A percentile compares a stretch with the other conserved stretches of the same genome.
Conservation (phyloP, 2,888 invertebrate species). For the Spisula subtruncata region DNA sequence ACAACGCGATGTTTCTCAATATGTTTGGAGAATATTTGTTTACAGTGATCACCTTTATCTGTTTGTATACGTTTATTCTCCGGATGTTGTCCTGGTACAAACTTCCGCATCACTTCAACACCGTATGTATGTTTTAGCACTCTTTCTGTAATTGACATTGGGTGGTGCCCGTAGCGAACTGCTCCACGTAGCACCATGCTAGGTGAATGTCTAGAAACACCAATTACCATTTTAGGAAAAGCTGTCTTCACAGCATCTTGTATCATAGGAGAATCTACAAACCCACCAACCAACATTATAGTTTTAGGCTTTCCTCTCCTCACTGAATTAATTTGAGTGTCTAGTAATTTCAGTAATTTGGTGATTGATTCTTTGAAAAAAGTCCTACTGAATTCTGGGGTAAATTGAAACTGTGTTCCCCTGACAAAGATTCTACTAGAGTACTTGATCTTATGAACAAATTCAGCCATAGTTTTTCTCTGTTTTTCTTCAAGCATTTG, state of each 20-base stretch:
- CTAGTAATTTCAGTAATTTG: neutral
- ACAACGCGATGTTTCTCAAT: conserved; percentile 39
- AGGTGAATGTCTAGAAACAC: conserved; percentile 7
- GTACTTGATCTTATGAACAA: neutral
- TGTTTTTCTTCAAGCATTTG: conserved; percentile 6
- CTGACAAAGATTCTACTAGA: neutral
- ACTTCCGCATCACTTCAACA: neutral
- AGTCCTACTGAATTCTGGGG: neutral
- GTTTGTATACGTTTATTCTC: neutral
- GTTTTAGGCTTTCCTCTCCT: neutral
- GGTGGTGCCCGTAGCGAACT: conserved; percentile 38
- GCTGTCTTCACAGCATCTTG: conserved; percentile 34
- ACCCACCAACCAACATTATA: conserved; percentile 45
- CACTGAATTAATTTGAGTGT: neutral
- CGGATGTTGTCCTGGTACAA: conserved; percentile 36
- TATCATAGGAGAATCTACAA: conserved; percentile 44
- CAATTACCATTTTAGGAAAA: conserved; percentile 19
- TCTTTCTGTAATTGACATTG: conserved; percentile 33
- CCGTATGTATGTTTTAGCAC: conserved; percentile 46
- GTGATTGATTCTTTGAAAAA: conserved; percentile 35
- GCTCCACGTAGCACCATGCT: conserved; percentile 40
- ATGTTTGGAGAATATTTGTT: conserved; percentile 37
- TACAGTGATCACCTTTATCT: conserved; percentile 25
- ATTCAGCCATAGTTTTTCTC: neutral
- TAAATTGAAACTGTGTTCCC: conserved; percentile 3